A percentile compares a stretch with the other conserved stretches of the same genome.
phyloP scores from a whole-genome alignment of 2,797 vertebrate genomes.

The Hippopotamyrus pictus region DNA sequence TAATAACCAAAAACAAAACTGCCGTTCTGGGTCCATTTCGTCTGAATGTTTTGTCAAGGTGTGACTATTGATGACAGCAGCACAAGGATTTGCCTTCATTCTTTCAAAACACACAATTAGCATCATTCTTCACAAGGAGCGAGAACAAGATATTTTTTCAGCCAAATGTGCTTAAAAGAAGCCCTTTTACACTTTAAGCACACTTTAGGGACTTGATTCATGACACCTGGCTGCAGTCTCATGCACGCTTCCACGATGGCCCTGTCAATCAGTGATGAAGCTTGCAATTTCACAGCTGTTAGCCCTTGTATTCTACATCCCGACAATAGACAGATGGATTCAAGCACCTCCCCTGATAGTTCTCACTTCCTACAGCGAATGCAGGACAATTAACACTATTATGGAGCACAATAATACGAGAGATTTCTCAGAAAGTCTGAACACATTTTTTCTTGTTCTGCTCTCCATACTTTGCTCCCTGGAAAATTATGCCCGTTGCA shows the following conservation, averaged over 20 bases:
- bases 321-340: conserved; percentile 10
- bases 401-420: not conserved
- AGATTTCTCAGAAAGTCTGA: conserved; percentile 12
- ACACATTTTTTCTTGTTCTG: conserved; percentile 1
- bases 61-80: not conserved
- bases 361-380: conserved; percentile 14
- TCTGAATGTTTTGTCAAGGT: not conserved
- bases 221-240: conserved; percentile 14
- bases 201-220: conserved; percentile 5
- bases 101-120: not conserved
- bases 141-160: not conserved
- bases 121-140: not conserved
- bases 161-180: not conserved
- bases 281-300: conserved; percentile 18
- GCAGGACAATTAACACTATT: conserved; percentile 17
- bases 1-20: not conserved
- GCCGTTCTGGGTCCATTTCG: not conserved
- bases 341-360: conserved; percentile 18
- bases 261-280: conserved; percentile 11
- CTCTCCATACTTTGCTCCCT: not conserved
- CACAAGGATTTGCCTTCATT: not conserved
- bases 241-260: not conserved
- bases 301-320: not conserved
- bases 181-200: conserved; percentile 10
- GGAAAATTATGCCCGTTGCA: not conserved